Base-by-base conservation (phyloP, 2,888 invertebrate genomes). In the Cancer borealis region DNA sequence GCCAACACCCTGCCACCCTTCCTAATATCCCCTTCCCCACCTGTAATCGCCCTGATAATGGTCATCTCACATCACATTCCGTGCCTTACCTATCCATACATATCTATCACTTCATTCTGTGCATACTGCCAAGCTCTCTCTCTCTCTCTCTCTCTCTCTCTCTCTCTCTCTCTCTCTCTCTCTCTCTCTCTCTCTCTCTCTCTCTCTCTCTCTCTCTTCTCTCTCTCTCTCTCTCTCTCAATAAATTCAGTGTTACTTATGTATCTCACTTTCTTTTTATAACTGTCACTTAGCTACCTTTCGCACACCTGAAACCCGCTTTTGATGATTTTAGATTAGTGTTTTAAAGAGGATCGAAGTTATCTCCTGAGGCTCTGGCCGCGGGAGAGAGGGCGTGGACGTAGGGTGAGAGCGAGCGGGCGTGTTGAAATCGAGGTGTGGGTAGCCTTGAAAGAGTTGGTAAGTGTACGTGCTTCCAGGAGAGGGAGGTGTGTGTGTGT, bases 381-480 rank as follows among this genome's bases (percentile, higher is more conserved):
- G 39, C 14, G 39, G 84, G 39, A 30, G 66, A 2, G 39, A 39
- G 73, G 26, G 84, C 17, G 14, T 84, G 84, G 12, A 84, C 39
- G 84, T n/a, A 10, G 73, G n/a, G 73, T n/a, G 73, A 26, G 39
- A 39, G 84, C 84, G 73, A 8, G 84, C 73, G 84, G 84, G 39
- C 84, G 39, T 30, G 84, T 79, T n/a, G 73, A 79, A 79, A 79
- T 79, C n/a, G 39, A 84, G 84, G 84, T 30, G 39, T 6, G 84
- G 8, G 84, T 10, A 84, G 84, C 84, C 84, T 84, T 84, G 84
- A 84, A 39, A 39, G 39, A 30, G 14, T 14, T 39, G 84, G 84
- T 84, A n/a, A 39, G 84, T 39, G 39, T 84, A 39, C 39, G 84
- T 84, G 84, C 39, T 84, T 39, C 39, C 84, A 84, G 84, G 84